Evolutionary conservation across 2,888 invertebrate genomes (phyloP), one percentile per base, ranked within the genome.

Genomic region (Lithosia quadra): DNA sequence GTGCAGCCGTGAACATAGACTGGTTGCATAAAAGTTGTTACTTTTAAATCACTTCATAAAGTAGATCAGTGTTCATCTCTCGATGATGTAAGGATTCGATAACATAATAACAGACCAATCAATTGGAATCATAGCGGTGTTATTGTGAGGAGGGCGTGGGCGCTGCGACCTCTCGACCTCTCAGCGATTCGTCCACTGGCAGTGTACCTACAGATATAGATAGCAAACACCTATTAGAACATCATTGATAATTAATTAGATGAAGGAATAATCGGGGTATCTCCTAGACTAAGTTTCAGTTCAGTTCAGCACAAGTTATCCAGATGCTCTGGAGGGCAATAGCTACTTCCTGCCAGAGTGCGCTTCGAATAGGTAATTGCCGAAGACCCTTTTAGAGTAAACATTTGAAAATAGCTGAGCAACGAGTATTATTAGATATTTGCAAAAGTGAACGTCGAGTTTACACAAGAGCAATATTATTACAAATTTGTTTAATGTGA

Each of bases 341-440:
- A n/a, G n/a, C 8, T 49, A 49, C 49, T 49, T n/a, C n/a, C 9
- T 49, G n/a, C n/a, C 0, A 56, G 21, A 56, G 55, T 24, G 22
- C 22, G 22, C 58, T 28, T 58, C 28, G 3, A 28, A 15, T 18
- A 58, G 33, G 22, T 57, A 18, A n/a, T 18, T 33, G n/a, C 18
- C 9, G 18, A n/a, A 58, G 5, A 18, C 33, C 58, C 18, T 58
- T 58, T 33, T 33, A 10, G 5, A 9, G 33, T 11, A n/a, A n/a
- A 34, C 55, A 10, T 55, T n/a, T 58, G 9, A 58, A 58, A 58
- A 58, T n/a, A 58, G n/a, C 58, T 58, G 58, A 58, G 58, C 28
- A 58, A 7, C 28, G 33, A 21, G 58, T 2, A 58, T 8, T n/a
- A 33, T 58, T 56, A 34, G n/a, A n/a, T n/a, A n/a, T 7, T 24